phyloP scores from a whole-genome alignment of 2,113 vertebrate genomes.

The Ginglymostoma cirratum region DNA sequence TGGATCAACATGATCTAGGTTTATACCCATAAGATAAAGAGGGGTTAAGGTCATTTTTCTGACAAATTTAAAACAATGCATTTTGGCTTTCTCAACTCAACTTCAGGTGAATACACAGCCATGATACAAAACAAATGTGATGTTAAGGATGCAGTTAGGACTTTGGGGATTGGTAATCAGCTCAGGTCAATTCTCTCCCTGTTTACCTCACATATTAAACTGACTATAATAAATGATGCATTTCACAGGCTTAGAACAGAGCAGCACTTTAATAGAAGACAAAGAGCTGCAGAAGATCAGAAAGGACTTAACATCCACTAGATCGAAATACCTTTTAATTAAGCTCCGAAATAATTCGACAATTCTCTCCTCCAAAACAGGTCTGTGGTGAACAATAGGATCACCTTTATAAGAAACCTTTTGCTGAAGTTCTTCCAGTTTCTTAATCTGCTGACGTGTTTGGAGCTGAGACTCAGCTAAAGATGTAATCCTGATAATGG shows the following conservation, averaged over 20 bases:
- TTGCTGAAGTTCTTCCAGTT: slow-evolving; percentile 92
- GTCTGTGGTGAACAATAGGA: slow-evolving; percentile 91
- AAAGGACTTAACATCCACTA: neutral
- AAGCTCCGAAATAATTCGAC: slow-evolving; percentile 91
- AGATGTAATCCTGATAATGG: slow-evolving; percentile 79
- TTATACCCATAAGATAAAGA: neutral
- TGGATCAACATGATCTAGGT: neutral
- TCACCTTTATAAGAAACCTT: slow-evolving; percentile 98
- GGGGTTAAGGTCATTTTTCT: neutral
- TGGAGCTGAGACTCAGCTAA: slow-evolving; percentile 93
- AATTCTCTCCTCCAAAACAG: slow-evolving; percentile 91
- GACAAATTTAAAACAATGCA: neutral
- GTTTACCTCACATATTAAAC: neutral
- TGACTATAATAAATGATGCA: neutral
- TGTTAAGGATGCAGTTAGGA: neutral
- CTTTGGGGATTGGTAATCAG: neutral
- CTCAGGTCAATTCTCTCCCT: neutral
- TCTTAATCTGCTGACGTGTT: slow-evolving; percentile 98
- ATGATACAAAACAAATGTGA: neutral
- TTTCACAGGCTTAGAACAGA: neutral
- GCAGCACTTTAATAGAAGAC: neutral
- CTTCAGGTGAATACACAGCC: neutral
- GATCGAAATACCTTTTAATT: slow-evolving; percentile 79
- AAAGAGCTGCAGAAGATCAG: neutral
- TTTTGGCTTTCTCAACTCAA: neutral